Conservation (phyloP, 2,113 vertebrate genomes). For the Lasiurus cinereus region DNA sequence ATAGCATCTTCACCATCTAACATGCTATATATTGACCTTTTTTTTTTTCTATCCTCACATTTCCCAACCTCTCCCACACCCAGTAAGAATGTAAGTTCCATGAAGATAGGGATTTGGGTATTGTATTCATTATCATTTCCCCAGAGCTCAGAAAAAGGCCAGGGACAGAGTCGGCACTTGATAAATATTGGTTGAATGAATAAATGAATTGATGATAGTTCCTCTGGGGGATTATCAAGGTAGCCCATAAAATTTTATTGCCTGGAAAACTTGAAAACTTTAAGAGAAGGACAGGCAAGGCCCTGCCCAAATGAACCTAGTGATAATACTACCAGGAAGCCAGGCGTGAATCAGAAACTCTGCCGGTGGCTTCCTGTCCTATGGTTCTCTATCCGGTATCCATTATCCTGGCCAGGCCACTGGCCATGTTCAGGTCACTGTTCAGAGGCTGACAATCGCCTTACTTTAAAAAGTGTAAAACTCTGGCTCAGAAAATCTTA, state of each 20-base stretch:
- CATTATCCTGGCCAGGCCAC: neutral
- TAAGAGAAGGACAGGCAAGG: neutral
- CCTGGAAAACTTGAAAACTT: neutral
- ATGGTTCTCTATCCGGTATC: neutral
- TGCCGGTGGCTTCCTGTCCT: fast-evolving
- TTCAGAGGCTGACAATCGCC: neutral
- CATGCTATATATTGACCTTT: neutral
- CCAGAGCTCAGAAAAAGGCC: neutral
- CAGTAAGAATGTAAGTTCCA: neutral
- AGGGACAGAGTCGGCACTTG: neutral
- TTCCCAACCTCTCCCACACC: neutral
- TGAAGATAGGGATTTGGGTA: neutral
- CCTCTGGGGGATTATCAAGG: neutral
- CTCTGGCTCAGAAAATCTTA: neutral
- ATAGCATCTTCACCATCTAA: neutral
- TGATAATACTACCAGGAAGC: neutral
- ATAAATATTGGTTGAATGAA: neutral
- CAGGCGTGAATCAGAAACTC: neutral
- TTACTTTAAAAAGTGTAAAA: neutral
- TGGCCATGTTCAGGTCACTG: neutral
- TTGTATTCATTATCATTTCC: neutral
- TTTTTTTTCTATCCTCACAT: neutral
- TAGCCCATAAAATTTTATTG: neutral
- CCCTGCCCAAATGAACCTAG: neutral
- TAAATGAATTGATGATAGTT: neutral